Evolutionary conservation across 2,888 invertebrate species (phyloP), one percentile per base, ranked within the genome.

Genomic region (Acholoe squamosa): DNA sequence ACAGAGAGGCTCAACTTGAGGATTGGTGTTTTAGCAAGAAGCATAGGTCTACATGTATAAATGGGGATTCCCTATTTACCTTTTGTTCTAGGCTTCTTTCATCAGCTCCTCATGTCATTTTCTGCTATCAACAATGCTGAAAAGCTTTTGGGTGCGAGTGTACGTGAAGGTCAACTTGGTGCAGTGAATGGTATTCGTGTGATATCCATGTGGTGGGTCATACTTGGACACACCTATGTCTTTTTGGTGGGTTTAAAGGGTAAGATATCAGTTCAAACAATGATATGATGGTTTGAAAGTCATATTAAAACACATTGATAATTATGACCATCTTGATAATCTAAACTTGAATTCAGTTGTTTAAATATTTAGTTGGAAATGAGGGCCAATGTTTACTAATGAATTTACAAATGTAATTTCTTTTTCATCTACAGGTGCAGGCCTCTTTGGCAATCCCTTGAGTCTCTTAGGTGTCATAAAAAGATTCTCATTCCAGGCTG

Each of bases 401-500:
- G 43, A 43, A 43, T 43, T 43, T 43, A 43, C 3, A 43, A 10
- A 43, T 43, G 43, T 43, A 10, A 3, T 43, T 43, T 43, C 43
- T 7, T 43, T 43, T 43, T 43, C 10, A 43, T 43, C 43, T 7
- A 3, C 43, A 61, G 61, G 22, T 28, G 31, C 3, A 0, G 16
- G 76, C 25, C 56, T 92, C 92, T 16, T 92, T 94, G 95, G 92
- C 25, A 94, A 95, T 88, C 89, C 93, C 22, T 28, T 94, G 56
- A 93, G 93, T 34, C 91, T 93, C 0, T 91, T 93, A 33, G 90
- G 92, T 7, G 61, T 93, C 0, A 89, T 94, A 76, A 91, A 93
- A 33, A 90, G 94, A 5, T 93, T 94, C 84, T 93, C 94, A 1
- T 94, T 95, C 92, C 95, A 95, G 92, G 93, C 94, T 0, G 93